These are phyloP conservation scores for Kuschelorhynchus macadamiae DNA, from an alignment of 2,888 invertebrate genomes.

Conservation along the genomic window DNA sequence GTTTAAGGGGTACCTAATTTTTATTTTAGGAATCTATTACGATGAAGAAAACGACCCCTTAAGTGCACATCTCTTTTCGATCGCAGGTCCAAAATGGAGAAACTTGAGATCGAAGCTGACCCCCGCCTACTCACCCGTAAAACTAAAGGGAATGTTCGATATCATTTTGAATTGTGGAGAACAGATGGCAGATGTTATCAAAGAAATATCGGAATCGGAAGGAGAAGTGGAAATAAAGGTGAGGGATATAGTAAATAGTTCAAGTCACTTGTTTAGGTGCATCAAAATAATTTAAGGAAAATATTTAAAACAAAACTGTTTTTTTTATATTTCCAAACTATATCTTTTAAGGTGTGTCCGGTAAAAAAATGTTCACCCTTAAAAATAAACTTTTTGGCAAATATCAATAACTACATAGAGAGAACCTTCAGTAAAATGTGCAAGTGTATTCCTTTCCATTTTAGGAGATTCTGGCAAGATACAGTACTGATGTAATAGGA, in stretches of 20 bases:
- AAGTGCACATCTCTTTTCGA: constrained; percentile 74
- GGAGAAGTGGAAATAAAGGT: constrained; percentile 66
- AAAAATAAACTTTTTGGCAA: no score
- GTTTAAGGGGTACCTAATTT: no score
- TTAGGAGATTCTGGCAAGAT: constrained; percentile 70
- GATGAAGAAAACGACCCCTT: constrained; percentile 75
- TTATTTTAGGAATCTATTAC: constrained; percentile 66
- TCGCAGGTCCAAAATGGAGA: constrained; percentile 75
- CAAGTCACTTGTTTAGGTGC: no score
- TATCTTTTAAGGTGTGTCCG: no score
- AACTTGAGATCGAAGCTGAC: constrained; percentile 75
- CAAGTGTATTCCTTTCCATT: no score
- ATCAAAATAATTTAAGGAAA: no score
- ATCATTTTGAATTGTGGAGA: constrained; percentile 73
- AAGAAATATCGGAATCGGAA: constrained; percentile 58
- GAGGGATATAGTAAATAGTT: no score
- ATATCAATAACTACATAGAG: no score
- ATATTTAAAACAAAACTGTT: no score
- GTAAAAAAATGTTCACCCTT: no score
- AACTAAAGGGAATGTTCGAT: constrained; percentile 77
- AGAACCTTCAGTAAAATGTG: no score
- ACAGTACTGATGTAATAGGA: constrained; percentile 75
- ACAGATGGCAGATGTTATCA: constrained; percentile 70
- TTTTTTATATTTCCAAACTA: no score
- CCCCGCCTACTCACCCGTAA: constrained; percentile 78